Percentiles rank a stretch among this genome's conserved stretches.
phyloP scores from a whole-genome alignment of 2,888 invertebrate species.

The Linyphia triangularis region DNA sequence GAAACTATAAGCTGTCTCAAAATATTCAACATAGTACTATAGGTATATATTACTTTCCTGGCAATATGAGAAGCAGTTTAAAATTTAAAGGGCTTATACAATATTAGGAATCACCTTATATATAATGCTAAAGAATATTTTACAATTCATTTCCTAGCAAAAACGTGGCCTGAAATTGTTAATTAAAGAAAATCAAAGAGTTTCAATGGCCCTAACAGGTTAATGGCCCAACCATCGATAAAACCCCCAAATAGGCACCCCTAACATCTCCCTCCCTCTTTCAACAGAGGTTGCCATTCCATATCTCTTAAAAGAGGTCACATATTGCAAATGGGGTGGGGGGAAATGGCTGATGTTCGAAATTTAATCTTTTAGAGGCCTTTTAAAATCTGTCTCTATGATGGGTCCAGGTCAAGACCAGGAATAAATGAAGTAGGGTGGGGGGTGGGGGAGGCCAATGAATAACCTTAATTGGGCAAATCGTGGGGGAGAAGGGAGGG shows the following conservation, averaged over 20 bases:
- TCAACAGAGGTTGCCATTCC: not conserved
- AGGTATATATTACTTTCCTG: no score
- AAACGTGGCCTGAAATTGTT: no score
- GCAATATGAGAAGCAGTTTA: no score
- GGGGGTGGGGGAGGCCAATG: constrained; percentile 39
- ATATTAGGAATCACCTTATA: no score
- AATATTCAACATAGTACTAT: no score
- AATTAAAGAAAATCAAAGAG: no score
- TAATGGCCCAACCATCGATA: not conserved
- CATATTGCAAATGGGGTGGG: constrained; percentile 16
- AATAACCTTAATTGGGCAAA: constrained; percentile 73
- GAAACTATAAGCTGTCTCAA: no score
- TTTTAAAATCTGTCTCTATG: constrained; percentile 64
- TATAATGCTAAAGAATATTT: no score
- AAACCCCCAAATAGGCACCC: not conserved
- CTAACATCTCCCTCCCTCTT: not conserved
- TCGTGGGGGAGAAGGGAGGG: constrained; percentile 27
- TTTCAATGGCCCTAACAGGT: not conserved
- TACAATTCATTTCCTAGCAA: no score
- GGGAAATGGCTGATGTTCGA: constrained; percentile 39
- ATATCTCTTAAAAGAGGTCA: constrained; percentile 48
- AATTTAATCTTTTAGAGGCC: constrained; percentile 72
- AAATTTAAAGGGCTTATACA: no score
- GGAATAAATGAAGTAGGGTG: not conserved
- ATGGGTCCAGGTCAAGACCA: constrained; percentile 51